Conservation (phyloP, 2,888 invertebrate genomes). For the Thymelicus acteon region DNA sequence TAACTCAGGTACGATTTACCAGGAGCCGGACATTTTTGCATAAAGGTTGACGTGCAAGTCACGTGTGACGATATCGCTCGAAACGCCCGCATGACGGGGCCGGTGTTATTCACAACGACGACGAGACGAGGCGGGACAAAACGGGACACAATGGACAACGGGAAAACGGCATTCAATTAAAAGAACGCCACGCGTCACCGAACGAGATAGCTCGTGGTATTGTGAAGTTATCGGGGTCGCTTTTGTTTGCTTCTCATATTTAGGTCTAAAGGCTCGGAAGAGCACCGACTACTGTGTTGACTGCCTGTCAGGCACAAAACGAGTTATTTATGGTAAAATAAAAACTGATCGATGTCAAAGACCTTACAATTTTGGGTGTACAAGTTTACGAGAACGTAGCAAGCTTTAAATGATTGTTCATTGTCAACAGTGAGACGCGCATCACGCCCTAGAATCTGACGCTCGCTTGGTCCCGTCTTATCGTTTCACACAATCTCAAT, state of each 20-base stretch:
- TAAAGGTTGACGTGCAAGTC: slow-evolving; percentile 11
- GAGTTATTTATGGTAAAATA: too few species aligned
- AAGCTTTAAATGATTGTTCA: too few species aligned
- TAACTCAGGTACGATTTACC: slow-evolving; percentile 3
- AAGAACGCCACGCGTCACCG: slow-evolving; percentile 15
- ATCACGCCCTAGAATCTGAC: not conserved
- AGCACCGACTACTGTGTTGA: not conserved
- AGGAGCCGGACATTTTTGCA: not conserved
- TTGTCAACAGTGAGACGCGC: too few species aligned
- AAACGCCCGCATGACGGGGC: not conserved
- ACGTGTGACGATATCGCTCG: slow-evolving; percentile 4
- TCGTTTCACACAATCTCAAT: not conserved
- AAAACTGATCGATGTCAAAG: too few species aligned
- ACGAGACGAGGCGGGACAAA: slow-evolving; percentile 1
- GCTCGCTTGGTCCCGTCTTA: not conserved
- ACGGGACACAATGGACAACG: slow-evolving; percentile 13
- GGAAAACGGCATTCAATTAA: slow-evolving; percentile 31
- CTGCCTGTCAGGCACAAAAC: not conserved
- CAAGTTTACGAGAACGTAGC: too few species aligned
- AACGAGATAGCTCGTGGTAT: slow-evolving; percentile 21
- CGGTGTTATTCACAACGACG: not conserved
- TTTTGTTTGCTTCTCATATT: slow-evolving; percentile 8
- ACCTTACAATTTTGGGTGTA: too few species aligned
- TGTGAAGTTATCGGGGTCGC: not conserved
- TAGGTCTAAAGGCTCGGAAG: not conserved